These are phyloP conservation scores for Dermochelys coriacea DNA, from an alignment of 2,797 vertebrate species.

Conservation along the genomic window DNA sequence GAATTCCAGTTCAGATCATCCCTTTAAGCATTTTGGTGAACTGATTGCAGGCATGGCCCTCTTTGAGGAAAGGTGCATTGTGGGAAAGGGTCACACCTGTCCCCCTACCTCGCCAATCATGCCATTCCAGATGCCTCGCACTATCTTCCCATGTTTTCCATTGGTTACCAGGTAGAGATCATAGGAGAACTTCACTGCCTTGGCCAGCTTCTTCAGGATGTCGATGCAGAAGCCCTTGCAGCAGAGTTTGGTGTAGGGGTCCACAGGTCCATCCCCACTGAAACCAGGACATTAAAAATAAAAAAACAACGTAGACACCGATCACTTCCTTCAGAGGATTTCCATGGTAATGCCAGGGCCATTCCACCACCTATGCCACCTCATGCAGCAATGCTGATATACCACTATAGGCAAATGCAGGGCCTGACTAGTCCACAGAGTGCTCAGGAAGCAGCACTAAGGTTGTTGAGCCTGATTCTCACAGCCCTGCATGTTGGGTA, in stretches of 20 bases:
- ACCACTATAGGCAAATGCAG: background rate
- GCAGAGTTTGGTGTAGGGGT: conserved; percentile 96
- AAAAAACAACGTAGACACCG: background rate
- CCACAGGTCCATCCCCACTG: conserved; percentile 83
- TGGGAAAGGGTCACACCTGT: fast-evolving
- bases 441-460: fast-evolving
- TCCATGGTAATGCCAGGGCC: background rate
- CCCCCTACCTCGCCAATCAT: conserved; percentile 98
- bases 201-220: conserved; percentile 97
- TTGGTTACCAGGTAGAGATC: conserved; percentile 99
- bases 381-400: too few species aligned
- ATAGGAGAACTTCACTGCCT: conserved; percentile 95
- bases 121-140: conserved; percentile 96
- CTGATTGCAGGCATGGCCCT: background rate
- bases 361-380: background rate
- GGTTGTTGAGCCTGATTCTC: fast-evolving
- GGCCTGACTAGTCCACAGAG: fast-evolving
- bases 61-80: conserved; percentile 60
- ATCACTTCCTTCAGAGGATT: background rate
- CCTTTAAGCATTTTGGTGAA: fast-evolving
- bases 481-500: background rate
- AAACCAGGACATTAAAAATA: background rate
- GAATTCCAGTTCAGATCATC: background rate
- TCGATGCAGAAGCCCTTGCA: conserved; percentile 99
- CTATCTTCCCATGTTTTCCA: conserved; percentile 96